Percentiles rank a stretch among this genome's conserved stretches.
These are phyloP conservation scores for Bombus sylvicola DNA, from an alignment of 1,140 invertebrate species.

Conservation along the genomic window DNA sequence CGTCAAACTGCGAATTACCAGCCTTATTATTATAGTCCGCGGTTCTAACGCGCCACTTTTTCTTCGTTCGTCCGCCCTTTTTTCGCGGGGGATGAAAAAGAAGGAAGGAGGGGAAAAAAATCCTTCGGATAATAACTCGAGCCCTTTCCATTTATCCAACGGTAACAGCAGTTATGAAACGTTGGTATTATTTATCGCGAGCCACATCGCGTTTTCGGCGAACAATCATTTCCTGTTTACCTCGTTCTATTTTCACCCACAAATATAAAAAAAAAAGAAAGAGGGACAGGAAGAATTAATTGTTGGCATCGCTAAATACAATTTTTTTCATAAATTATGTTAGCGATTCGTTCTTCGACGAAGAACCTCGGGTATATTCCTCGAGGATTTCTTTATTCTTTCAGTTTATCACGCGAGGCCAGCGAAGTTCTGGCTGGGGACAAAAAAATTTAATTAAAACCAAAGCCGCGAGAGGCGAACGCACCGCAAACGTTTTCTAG, in stretches of 20 bases:
- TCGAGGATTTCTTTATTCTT: slow-evolving; percentile 47
- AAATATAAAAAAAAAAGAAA: background rate
- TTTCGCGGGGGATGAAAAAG: slow-evolving; percentile 32
- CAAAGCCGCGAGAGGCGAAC: slow-evolving; percentile 29
- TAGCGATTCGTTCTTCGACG: background rate
- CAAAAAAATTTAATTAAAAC: slow-evolving; percentile 50
- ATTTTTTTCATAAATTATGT: slow-evolving; percentile 28
- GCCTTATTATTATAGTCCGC: slow-evolving; percentile 79
- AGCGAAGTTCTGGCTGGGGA: background rate
- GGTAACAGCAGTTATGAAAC: slow-evolving; percentile 13
- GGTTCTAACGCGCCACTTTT: slow-evolving; percentile 74
- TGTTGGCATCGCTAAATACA: background rate
- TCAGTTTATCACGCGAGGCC: slow-evolving; percentile 37
- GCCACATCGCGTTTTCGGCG: background rate
- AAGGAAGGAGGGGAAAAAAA: slow-evolving; percentile 51
- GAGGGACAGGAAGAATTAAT: slow-evolving; percentile 24
- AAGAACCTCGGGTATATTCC: slow-evolving; percentile 18
- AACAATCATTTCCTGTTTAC: slow-evolving; percentile 30
- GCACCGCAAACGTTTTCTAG: slow-evolving; percentile 11
- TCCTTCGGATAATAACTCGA: slow-evolving; percentile 71
- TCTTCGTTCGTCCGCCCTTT: slow-evolving; percentile 40
- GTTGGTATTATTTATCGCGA: slow-evolving; percentile 47
- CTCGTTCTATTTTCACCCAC: background rate
- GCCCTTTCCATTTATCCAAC: slow-evolving; percentile 65
- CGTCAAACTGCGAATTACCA: slow-evolving; percentile 82